Percentiles rank a stretch among this genome's conserved stretches.
phyloP scores from a whole-genome alignment of 2,888 invertebrate species.

The Trachelus troglodyta region DNA sequence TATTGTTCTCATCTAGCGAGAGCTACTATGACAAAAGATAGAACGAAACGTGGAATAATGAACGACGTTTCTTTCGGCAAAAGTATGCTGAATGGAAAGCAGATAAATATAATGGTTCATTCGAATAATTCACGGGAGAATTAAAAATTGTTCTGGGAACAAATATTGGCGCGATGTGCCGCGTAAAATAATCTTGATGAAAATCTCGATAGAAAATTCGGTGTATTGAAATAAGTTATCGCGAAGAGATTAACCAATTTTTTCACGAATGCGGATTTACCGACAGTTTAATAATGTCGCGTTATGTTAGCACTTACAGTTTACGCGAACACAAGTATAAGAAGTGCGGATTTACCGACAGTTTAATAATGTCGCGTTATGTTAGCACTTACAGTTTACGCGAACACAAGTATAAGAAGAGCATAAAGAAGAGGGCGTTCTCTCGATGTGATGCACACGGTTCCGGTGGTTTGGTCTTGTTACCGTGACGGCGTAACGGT shows the following conservation, averaged over 20 bases:
- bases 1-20: background rate
- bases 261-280: background rate
- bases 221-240: background rate
- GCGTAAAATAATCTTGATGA: background rate
- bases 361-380: too few species aligned
- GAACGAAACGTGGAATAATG: background rate
- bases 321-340: background rate
- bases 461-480: constrained; percentile 49
- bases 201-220: background rate
- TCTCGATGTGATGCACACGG: constrained; percentile 10
- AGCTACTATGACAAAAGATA: background rate
- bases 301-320: too few species aligned
- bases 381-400: too few species aligned
- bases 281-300: too few species aligned
- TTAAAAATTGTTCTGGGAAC: background rate
- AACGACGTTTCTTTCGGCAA: background rate
- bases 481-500: constrained; percentile 58
- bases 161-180: background rate
- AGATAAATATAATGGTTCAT: background rate
- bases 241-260: background rate
- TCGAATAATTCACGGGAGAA: background rate
- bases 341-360: background rate
- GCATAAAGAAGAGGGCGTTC: constrained; percentile 9
- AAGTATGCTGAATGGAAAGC: background rate
- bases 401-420: background rate